These are phyloP conservation scores for Nephrotoma appendiculata DNA, from an alignment of 2,888 invertebrate species.

Conservation along the genomic window DNA sequence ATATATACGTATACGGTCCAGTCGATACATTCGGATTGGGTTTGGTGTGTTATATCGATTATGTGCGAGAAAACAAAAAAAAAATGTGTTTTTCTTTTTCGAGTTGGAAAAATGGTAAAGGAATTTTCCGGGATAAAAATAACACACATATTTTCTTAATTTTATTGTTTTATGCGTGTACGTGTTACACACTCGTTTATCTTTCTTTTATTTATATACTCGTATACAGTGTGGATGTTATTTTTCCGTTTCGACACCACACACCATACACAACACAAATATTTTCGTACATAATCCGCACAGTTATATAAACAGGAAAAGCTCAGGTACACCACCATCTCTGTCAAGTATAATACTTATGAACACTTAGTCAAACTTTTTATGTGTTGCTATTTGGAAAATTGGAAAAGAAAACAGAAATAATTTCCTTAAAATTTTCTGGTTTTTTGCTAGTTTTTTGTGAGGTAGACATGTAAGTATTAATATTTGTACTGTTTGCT, in stretches of 20 bases:
- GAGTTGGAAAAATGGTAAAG: background rate
- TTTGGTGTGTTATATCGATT: background rate
- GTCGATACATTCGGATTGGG: background rate
- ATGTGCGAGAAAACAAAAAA: background rate
- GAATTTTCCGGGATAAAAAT: background rate
- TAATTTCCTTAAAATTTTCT: background rate
- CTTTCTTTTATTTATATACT: background rate
- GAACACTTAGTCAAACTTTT: background rate
- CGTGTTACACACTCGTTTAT: background rate
- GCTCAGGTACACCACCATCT: background rate
- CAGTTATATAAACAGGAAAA: background rate
- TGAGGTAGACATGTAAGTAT: background rate
- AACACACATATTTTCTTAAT: background rate
- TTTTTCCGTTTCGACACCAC: background rate
- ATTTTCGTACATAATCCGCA: background rate
- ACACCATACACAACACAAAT: background rate
- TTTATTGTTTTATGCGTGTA: background rate
- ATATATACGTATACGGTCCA: background rate
- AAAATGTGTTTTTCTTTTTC: background rate
- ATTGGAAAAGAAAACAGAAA: background rate
- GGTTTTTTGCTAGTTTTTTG: background rate
- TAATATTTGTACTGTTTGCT: background rate
- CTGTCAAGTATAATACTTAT: background rate
- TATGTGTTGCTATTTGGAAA: background rate
- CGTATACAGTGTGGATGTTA: background rate